A percentile compares a stretch with the other conserved stretches of the same genome.
phyloP scores from a whole-genome alignment of 2,888 invertebrate species.

The Diogma glabrata region DNA sequence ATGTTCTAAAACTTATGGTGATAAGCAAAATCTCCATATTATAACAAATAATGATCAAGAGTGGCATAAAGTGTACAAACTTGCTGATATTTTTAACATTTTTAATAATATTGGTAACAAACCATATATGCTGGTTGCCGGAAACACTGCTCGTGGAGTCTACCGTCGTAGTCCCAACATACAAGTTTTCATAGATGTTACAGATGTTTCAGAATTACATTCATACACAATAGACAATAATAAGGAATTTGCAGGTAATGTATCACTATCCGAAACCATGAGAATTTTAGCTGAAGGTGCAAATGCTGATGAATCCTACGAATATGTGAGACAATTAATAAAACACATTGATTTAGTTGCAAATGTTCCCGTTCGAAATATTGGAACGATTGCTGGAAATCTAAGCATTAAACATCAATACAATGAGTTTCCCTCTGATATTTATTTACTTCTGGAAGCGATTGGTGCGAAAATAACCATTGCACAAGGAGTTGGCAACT shows the following conservation, averaged over 20 bases:
- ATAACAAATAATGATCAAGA: slow-evolving; percentile 45
- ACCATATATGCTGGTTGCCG: slow-evolving; percentile 49
- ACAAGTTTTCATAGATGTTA: slow-evolving; percentile 47
- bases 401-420: slow-evolving; percentile 42
- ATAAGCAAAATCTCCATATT: too few species aligned
- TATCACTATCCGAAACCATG: slow-evolving; percentile 31
- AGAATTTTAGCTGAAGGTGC: slow-evolving; percentile 29
- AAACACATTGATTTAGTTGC: slow-evolving; percentile 60
- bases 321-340: slow-evolving; percentile 47
- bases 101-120: slow-evolving; percentile 36
- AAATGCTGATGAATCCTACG: slow-evolving; percentile 36
- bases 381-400: slow-evolving; percentile 45
- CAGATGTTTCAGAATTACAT: slow-evolving; percentile 42
- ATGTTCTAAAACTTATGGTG: slow-evolving; percentile 19
- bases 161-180: slow-evolving; percentile 21
- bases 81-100: slow-evolving; percentile 41
- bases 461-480: slow-evolving; percentile 33
- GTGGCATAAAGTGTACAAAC: slow-evolving; percentile 41
- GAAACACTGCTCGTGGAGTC: slow-evolving; percentile 57
- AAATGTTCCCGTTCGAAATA: slow-evolving; percentile 61
- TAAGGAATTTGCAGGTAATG: slow-evolving; percentile 29
- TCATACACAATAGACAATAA: slow-evolving; percentile 13
- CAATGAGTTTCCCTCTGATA: slow-evolving; percentile 43
- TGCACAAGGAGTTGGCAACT: slow-evolving; percentile 19
- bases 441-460: slow-evolving; percentile 37